Base-by-base conservation (phyloP, 2,113 vertebrate species). In the Psophia crepitans region DNA sequence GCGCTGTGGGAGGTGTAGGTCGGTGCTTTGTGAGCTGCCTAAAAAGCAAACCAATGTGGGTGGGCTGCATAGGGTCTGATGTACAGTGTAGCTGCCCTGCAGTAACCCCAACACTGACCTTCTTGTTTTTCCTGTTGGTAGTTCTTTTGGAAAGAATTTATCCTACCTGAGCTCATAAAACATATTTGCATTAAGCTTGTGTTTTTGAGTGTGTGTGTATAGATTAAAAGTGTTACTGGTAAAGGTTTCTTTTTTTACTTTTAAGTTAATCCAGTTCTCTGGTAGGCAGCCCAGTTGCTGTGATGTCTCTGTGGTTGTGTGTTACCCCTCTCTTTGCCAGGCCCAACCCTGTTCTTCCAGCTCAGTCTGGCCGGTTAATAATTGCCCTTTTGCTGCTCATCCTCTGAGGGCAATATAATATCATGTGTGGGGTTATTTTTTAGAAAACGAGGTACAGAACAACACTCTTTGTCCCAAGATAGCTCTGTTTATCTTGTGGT, bases 401-500 rank as follows among this genome's bases (percentile, higher is more conserved):
- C 69, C 80, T 96, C 77, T 81, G 76, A 94, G 87, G 74, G 53
- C 82, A 97, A 56, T 78, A 49, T 96, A 97, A 91, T 96, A 94
- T 41, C 51, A 85, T 96, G 33, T 96, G 70, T 96, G 87, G 89
- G 43, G 77, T 94, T 96, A 68, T 80, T 84, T 97, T 97, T 93
- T 71, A 73, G 85, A 80, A 85, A 90, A 96, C 26, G 4, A 68
- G 6, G 1, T 75, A 91, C 71, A 86, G 89, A 95, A 69, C 69
- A 91, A 69, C 87, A 93, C 57, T 96, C 63, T 90, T 90, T 97
- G 60, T 96, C 96, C 85, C 85, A 96, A 60, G 89, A 97, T 97
- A 97, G 97, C 74, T 96, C 61, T 5, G 3, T 96, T 97, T 96
- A 91, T 98, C 89, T 92, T 96, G 96, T 89, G 97, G 96, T 83